Evolutionary conservation across 1,140 invertebrate species (phyloP).

Genomic region (Acromyrmex charruanus): DNA sequence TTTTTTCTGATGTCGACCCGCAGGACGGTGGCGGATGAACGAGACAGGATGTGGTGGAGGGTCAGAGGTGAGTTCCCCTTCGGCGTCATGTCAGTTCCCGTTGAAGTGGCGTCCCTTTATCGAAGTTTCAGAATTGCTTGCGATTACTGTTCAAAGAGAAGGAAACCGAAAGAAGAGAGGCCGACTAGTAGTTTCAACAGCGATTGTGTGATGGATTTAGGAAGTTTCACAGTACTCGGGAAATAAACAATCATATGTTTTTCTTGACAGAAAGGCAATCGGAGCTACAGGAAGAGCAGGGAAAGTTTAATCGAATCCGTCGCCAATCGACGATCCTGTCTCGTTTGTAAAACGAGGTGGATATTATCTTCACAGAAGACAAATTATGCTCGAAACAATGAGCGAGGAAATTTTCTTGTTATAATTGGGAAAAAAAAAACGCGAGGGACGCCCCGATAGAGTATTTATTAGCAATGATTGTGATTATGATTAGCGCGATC

Average conservation of each 20-base stretch:
- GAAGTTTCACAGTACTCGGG: constrained; percentile 24
- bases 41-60: neutral
- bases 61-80: neutral
- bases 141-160: constrained; percentile 52
- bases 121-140: constrained; percentile 64
- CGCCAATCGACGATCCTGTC: neutral
- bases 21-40: neutral
- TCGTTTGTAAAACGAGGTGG: constrained; percentile 35
- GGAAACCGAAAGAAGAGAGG: neutral
- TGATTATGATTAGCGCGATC: neutral
- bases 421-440: neutral
- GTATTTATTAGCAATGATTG: neutral
- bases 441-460: too few species aligned
- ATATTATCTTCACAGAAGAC: constrained; percentile 51
- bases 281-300: neutral
- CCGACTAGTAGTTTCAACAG: constrained; percentile 1
- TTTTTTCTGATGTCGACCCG: constrained; percentile 42
- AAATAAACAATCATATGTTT: constrained; percentile 65
- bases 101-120: constrained; percentile 65
- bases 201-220: constrained; percentile 33
- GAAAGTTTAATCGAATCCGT: constrained; percentile 55
- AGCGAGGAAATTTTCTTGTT: neutral
- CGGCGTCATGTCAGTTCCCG: constrained; percentile 54
- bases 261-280: constrained; percentile 37
- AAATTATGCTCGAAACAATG: constrained; percentile 42